Evolutionary conservation across 2,888 invertebrate genomes (phyloP), one percentile per base, ranked within the genome.

Genomic region (Aleiodes testaceus): DNA sequence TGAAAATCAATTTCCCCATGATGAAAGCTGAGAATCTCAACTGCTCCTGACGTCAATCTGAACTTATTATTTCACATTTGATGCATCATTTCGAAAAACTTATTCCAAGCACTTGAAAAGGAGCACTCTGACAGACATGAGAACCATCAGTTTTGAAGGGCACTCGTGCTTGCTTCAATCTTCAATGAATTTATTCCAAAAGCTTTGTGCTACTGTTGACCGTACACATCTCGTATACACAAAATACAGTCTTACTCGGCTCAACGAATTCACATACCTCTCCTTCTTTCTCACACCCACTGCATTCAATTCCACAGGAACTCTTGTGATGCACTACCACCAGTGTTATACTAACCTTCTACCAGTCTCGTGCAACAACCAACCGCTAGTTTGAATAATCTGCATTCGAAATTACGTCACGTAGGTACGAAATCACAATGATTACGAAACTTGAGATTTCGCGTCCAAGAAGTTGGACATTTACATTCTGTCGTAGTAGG

Each of bases 401-500:
- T 78, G 77, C 76, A 82, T 83, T 84, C 75, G 79, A 79, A 82
- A 84, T 82, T 81, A 81, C 79, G 76, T 82, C 82, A 83, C 82
- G 84, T 81, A 80, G 76, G 77, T 78, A 77, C 74, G 80, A 81
- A 84, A 84, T 84, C 80, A 79, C 80, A 78, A 82, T 81, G 81
- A 81, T 84, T 83, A 83, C 77, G 79, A 78, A 82, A 82, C 82
- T 82, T 81, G 82, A 79, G 80, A 81, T 81, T 80, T 82, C 76
- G 26, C 75, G 67, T 59, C 59, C 52, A 64, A 72, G 68, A 74
- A 70, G 52, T 50, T 66, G 69, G 74, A 73, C 74, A 79, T 80
- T 82, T 79, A 74, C 76, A 79, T 80, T 79, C 76, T 74, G 68
- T 72, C 20, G 9, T 9, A 44, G 61, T 61, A 44, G 18, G 42